A percentile compares a stretch with the other conserved stretches of the same genome.
Conservation (phyloP, 2,113 vertebrate genomes). For the Apodemus speciosus region DNA sequence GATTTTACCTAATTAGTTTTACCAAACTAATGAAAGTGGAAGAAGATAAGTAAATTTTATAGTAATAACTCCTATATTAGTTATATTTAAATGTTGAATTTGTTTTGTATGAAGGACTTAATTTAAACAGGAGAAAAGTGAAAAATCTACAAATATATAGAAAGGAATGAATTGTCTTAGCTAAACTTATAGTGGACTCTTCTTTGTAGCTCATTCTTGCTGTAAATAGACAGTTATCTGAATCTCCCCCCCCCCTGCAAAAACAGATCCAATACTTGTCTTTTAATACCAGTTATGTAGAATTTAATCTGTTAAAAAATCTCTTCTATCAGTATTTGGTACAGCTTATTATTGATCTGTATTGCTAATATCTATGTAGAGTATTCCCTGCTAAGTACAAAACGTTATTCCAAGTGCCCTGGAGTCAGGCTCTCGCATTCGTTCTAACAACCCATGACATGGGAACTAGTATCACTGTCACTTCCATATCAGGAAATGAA, state of each 20-base stretch:
- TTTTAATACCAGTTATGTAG: slow-evolving; percentile 31
- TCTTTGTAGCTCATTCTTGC: slow-evolving; percentile 26
- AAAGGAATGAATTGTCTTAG: slow-evolving; percentile 45
- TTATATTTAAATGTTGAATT: slow-evolving; percentile 45
- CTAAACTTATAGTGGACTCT: slow-evolving; percentile 1
- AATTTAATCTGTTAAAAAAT: slow-evolving; percentile 36
- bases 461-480: neutral
- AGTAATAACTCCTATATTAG: slow-evolving; percentile 30
- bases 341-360: neutral
- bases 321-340: neutral
- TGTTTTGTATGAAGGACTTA: slow-evolving; percentile 10
- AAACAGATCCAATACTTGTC: neutral
- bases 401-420: neutral
- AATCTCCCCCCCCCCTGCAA: too few relatives aligned
- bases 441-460: neutral
- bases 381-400: neutral
- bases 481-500: neutral
- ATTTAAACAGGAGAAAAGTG: slow-evolving; percentile 27
- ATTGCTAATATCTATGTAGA: neutral
- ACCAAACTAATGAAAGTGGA: slow-evolving; percentile 31
- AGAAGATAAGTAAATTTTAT: slow-evolving; percentile 35
- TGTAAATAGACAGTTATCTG: slow-evolving; percentile 39
- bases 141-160: slow-evolving; percentile 41
- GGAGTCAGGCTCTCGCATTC: neutral
- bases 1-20: slow-evolving; percentile 58